Evolutionary conservation across 2,113 vertebrate genomes (phyloP).

Genomic region (Anguilla japonica): DNA sequence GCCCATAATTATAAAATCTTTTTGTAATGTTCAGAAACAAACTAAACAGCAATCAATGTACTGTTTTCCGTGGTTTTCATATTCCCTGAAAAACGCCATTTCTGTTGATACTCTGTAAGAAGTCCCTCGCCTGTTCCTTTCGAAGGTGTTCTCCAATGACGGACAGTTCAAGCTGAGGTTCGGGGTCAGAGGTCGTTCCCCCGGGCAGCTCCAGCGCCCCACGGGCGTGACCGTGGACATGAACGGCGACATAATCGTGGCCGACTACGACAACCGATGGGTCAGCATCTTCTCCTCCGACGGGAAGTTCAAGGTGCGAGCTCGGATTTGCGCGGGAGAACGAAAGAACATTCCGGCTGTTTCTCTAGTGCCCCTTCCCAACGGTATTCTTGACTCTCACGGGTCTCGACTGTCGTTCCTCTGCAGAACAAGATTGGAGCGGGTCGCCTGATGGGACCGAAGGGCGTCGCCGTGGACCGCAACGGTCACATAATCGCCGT

Average conservation of each 20-base stretch:
- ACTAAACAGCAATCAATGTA: no score
- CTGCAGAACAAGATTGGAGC: conserved; percentile 89
- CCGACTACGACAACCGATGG: conserved; percentile 97
- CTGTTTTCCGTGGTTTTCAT: no score
- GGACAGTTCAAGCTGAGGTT: conserved; percentile 96
- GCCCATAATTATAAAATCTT: neutral
- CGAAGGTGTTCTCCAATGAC: conserved; percentile 89
- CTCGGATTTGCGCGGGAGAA: neutral
- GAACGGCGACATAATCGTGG: conserved; percentile 92
- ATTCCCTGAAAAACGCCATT: no score
- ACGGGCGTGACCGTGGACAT: conserved; percentile 90
- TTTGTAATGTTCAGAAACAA: neutral
- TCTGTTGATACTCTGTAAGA: neutral
- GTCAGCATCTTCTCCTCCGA: conserved; percentile 94
- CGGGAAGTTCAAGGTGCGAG: conserved; percentile 92
- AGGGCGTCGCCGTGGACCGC: conserved; percentile 89
- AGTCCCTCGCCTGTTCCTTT: neutral
- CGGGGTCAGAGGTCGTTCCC: conserved; percentile 88
- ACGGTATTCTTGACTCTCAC: neutral
- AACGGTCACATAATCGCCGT: conserved; percentile 96
- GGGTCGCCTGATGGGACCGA: conserved; percentile 92
- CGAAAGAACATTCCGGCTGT: neutral
- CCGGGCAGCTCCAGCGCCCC: conserved; percentile 90
- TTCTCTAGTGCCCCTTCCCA: neutral
- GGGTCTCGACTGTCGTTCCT: neutral